These are phyloP conservation scores for Aphidius gifuensis DNA, from an alignment of 1,140 invertebrate species.

Conservation along the genomic window DNA sequence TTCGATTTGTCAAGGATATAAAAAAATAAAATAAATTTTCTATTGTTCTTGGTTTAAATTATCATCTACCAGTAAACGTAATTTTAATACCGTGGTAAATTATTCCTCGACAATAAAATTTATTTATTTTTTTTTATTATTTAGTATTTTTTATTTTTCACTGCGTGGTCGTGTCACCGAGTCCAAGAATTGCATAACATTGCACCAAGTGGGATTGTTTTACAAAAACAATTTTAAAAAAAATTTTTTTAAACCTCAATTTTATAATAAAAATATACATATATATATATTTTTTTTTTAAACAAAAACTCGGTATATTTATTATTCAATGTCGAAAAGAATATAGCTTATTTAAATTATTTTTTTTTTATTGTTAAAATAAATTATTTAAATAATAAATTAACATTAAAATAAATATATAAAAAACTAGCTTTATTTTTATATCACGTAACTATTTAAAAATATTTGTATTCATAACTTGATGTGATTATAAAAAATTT, in stretches of 20 bases:
- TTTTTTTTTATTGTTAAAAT: not conserved
- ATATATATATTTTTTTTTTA: not conserved
- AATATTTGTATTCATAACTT: not conserved
- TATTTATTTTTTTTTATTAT: constrained; percentile 7
- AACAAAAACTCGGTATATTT: not conserved
- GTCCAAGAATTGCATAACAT: constrained; percentile 3
- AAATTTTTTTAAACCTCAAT: not conserved
- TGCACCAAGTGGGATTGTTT: not conserved
- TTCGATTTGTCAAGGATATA: constrained; percentile 7
- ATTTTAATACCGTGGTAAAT: constrained; percentile 8
- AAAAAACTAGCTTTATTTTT: not conserved
- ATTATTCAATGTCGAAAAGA: not conserved
- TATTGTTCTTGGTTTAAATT: constrained; percentile 6
- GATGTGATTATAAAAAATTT: not conserved
- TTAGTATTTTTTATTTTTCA: not conserved
- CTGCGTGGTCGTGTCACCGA: not conserved
- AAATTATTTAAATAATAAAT: not conserved
- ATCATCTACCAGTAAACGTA: not conserved
- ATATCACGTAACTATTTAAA: not conserved
- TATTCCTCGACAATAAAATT: constrained; percentile 19
- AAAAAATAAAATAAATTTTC: not conserved
- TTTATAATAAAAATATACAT: not conserved
- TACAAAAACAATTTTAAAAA: not conserved
- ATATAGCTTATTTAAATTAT: not conserved
- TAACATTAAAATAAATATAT: not conserved